phyloP scores from a whole-genome alignment of 2,797 vertebrate species.

The Malacoraja senta region DNA sequence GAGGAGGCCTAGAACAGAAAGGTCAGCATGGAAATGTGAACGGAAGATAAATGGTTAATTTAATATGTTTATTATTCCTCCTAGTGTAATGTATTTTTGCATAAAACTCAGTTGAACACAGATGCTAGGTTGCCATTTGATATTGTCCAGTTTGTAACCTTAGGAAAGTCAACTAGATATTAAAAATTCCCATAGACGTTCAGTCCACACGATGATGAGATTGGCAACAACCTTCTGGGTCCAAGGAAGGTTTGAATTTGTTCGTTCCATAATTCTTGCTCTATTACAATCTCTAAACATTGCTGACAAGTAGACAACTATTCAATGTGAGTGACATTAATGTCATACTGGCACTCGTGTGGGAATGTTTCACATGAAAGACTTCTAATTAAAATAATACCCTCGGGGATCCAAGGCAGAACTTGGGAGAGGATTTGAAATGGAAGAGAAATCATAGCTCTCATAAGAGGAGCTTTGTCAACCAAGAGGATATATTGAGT shows the following conservation, averaged over 20 bases:
- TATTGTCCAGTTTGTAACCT: not conserved
- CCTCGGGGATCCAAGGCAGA: not conserved
- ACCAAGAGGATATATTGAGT: not conserved
- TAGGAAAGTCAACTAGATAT: not conserved
- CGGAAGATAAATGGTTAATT: too few species aligned
- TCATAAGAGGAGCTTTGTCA: not conserved
- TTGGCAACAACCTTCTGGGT: not conserved
- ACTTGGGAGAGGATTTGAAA: not conserved
- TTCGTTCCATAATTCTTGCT: not conserved
- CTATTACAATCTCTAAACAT: not conserved
- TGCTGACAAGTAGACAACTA: not conserved
- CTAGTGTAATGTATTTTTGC: not conserved
- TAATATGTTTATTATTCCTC: too few species aligned
- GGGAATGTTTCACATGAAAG: not conserved
- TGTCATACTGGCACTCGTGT: constrained; percentile 3
- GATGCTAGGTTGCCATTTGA: not conserved
- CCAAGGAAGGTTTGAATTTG: not conserved
- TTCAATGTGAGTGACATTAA: not conserved
- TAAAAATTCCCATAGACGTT: not conserved
- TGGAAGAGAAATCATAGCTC: not conserved
- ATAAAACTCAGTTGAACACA: not conserved
- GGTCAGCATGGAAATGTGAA: too few species aligned
- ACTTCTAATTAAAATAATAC: constrained; percentile 5
- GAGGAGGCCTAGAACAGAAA: too few species aligned
- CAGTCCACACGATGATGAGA: not conserved